Conservation (phyloP, 2,113 vertebrate genomes). For the Tragelaphus strepsiceros region DNA sequence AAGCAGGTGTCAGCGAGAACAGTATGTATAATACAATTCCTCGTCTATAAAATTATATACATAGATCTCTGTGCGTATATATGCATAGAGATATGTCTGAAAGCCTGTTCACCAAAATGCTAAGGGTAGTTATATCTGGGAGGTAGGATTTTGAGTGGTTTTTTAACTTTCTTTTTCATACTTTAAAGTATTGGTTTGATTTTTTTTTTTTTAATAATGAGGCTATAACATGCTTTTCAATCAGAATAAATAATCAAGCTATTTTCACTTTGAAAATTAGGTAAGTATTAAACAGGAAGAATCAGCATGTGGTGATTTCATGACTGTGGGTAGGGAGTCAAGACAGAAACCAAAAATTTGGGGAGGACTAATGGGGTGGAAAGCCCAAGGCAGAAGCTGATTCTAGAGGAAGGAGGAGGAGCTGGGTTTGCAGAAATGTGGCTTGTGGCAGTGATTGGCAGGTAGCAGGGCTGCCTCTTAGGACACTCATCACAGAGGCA, state of each 20-base stretch:
- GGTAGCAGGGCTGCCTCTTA: not conserved
- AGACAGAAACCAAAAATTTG: not conserved
- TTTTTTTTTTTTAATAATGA: slow-evolving; percentile 34
- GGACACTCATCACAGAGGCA: not conserved
- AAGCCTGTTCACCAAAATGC: slow-evolving; percentile 68
- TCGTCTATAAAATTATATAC: slow-evolving; percentile 69
- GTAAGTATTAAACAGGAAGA: not conserved
- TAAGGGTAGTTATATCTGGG: slow-evolving; percentile 49
- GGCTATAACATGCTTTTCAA: slow-evolving; percentile 12
- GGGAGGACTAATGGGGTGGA: not conserved
- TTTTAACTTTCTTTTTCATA: slow-evolving; percentile 66
- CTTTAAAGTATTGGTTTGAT: slow-evolving; percentile 40
- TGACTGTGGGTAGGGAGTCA: not conserved
- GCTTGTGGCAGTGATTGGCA: not conserved
- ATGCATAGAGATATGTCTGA: slow-evolving; percentile 67
- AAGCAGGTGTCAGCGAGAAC: slow-evolving; percentile 74
- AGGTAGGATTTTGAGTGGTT: slow-evolving; percentile 42
- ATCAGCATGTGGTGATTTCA: not conserved
- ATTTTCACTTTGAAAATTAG: slow-evolving; percentile 37
- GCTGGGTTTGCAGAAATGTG: not conserved
- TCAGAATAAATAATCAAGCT: slow-evolving; percentile 34
- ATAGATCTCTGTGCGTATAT: slow-evolving; percentile 67
- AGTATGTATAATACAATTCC: slow-evolving; percentile 72
- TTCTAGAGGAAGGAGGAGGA: not conserved
- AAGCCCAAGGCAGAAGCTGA: not conserved